These are phyloP conservation scores for Meandrina meandrites DNA, from an alignment of 92 coral and sea anemone species.

Conservation along the genomic window DNA sequence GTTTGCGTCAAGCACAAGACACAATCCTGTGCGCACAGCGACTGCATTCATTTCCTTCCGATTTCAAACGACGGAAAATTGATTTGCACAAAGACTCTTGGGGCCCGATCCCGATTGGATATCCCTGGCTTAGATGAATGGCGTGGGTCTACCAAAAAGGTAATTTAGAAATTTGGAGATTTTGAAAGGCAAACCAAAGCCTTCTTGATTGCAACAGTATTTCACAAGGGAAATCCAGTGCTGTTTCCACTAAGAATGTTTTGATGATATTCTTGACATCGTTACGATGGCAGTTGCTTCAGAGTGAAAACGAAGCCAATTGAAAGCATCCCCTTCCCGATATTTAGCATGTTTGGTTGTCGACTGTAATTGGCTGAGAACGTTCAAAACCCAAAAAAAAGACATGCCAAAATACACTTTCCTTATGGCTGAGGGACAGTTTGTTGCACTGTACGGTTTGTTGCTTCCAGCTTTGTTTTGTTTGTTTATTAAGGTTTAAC, in stretches of 20 bases:
- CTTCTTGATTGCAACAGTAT: no score
- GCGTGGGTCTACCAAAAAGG: conserved; percentile 34
- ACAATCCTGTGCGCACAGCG: conserved; percentile 47
- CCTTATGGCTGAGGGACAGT: no score
- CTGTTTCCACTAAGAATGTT: no score
- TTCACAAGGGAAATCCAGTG: no score
- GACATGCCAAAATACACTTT: background rate
- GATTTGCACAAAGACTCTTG: conserved; percentile 63
- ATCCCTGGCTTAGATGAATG: conserved; percentile 59
- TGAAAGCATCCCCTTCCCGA: no score
- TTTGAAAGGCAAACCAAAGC: background rate
- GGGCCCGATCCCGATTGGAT: conserved; percentile 54
- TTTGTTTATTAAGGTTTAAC: background rate
- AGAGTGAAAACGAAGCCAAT: background rate
- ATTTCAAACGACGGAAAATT: conserved; percentile 39
- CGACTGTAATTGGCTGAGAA: background rate
- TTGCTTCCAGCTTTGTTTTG: background rate
- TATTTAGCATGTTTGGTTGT: background rate
- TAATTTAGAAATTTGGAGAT: background rate
- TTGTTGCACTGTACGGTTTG: background rate
- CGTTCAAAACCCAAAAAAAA: background rate
- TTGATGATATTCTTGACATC: no score
- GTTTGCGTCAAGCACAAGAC: conserved; percentile 35
- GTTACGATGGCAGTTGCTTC: no score
- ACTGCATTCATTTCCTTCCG: conserved; percentile 65